Conservation (phyloP, 2,797 vertebrate species). For the Phylloscopus collybita region DNA sequence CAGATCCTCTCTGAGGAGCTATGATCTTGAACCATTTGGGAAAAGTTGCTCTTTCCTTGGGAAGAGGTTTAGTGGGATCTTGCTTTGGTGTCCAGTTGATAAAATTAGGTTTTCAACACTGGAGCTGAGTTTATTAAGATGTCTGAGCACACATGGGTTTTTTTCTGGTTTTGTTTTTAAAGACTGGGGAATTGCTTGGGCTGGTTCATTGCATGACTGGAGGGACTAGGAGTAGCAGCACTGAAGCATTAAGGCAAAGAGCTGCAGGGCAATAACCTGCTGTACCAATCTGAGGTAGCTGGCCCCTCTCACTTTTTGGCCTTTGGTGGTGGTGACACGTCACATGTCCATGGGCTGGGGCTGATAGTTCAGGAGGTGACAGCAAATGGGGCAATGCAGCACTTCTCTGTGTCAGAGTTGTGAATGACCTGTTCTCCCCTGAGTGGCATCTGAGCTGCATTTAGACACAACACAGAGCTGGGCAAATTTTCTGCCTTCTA, state of each 20-base stretch:
- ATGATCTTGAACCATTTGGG: background rate
- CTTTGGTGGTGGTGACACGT: background rate
- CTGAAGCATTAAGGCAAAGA: background rate
- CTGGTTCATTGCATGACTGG: background rate
- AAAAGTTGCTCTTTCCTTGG: background rate
- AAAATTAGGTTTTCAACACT: background rate
- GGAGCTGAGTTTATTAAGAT: background rate
- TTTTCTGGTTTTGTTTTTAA: background rate
- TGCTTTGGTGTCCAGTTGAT: background rate
- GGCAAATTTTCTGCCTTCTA: background rate
- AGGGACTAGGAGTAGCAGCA: background rate
- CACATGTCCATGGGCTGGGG: background rate
- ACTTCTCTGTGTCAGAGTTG: background rate
- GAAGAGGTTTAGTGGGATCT: background rate
- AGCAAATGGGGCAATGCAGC: background rate
- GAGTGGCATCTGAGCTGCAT: accelerated
- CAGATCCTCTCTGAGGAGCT: background rate
- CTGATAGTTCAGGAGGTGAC: background rate
- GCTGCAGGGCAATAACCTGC: slow-evolving; percentile 44
- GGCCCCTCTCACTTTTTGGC: background rate
- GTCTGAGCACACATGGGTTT: accelerated
- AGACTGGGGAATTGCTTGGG: background rate
- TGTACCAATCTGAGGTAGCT: slow-evolving; percentile 50
- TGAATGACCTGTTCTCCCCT: background rate
- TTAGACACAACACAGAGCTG: background rate